Evolutionary conservation across 2,888 invertebrate species (phyloP).

Genomic region (Ormyrus thymus): DNA sequence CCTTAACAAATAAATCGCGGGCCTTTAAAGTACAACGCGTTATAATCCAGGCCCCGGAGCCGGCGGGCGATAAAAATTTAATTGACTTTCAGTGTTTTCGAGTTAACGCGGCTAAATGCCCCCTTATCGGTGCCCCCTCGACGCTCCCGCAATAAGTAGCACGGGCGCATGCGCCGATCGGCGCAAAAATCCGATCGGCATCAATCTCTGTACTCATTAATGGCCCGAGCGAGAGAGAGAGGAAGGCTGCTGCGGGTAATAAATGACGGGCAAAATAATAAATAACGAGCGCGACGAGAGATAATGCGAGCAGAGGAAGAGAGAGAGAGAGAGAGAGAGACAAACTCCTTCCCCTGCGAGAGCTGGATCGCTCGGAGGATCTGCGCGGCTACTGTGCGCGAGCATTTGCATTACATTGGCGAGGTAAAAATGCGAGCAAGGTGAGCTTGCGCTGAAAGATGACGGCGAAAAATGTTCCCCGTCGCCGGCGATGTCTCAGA

Average conservation of each 20-base stretch:
- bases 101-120: constrained; percentile 48
- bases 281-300: constrained; percentile 42
- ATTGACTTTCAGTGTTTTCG: constrained; percentile 56
- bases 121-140: constrained; percentile 32
- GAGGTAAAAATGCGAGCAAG: not conserved
- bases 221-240: constrained; percentile 11
- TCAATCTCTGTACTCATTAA: constrained; percentile 56
- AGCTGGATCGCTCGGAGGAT: constrained; percentile 1
- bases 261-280: constrained; percentile 55
- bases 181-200: constrained; percentile 47
- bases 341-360: constrained; percentile 16
- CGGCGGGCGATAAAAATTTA: constrained; percentile 52
- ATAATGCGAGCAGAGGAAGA: constrained; percentile 14
- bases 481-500: too few species aligned
- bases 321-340: constrained; percentile 7
- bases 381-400: constrained; percentile 21
- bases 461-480: too few species aligned
- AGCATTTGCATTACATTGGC: not conserved
- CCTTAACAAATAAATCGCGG: constrained; percentile 13
- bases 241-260: constrained; percentile 33
- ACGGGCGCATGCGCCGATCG: constrained; percentile 37
- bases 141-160: constrained; percentile 46
- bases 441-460: not conserved
- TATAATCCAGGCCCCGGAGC: not conserved
- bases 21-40: constrained; percentile 21